These are phyloP conservation scores for Patella pellucida DNA, from an alignment of 2,888 invertebrate genomes.

Conservation along the genomic window DNA sequence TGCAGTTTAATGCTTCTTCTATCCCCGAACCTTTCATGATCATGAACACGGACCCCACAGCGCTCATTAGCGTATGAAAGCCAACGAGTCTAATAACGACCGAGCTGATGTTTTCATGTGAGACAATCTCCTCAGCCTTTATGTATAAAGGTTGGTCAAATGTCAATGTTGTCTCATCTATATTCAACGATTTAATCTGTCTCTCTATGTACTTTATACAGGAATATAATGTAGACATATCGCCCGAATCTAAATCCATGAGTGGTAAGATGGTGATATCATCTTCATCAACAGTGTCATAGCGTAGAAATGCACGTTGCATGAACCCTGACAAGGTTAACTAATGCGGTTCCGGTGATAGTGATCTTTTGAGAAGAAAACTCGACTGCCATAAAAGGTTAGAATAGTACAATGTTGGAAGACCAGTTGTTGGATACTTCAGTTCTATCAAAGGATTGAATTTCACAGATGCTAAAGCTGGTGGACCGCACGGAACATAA, in stretches of 20 bases:
- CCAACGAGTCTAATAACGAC: background rate
- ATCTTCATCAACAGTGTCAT: background rate
- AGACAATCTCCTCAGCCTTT: background rate
- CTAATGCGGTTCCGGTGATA: background rate
- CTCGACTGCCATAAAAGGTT: constrained; percentile 2
- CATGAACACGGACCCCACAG: background rate
- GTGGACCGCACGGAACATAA: background rate
- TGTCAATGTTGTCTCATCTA: background rate
- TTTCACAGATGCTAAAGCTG: background rate
- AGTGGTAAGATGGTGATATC: constrained; percentile 5
- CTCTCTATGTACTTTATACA: background rate
- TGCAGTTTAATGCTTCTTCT: background rate
- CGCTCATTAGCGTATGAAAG: background rate
- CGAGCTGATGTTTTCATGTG: background rate
- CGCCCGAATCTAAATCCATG: constrained; percentile 3
- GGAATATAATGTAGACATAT: background rate
- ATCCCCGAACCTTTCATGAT: background rate
- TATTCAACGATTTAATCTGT: background rate
- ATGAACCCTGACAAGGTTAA: constrained; percentile 9
- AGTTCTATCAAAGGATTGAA: background rate
- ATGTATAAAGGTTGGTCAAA: background rate
- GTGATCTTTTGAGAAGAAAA: background rate
- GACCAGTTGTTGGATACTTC: background rate
- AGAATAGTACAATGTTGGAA: background rate
- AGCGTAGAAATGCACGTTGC: background rate